A percentile compares a stretch with the other conserved stretches of the same genome.
Evolutionary conservation across 2,113 vertebrate genomes (phyloP).

Genomic region (Tenebrosternarchus preto): DNA sequence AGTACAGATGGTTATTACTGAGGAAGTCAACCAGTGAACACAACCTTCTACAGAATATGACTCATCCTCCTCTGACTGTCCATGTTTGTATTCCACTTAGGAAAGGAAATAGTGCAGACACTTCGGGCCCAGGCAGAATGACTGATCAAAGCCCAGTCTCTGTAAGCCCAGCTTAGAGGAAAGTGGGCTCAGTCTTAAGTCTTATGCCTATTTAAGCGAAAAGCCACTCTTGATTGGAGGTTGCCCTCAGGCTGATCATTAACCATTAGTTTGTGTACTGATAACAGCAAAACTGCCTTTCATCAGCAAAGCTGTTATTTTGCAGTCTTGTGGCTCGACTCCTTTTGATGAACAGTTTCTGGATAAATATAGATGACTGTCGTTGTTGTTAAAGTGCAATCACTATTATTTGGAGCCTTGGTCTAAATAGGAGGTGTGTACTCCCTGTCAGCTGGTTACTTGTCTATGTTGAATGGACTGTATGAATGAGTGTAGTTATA

Average conservation of each 20-base stretch:
- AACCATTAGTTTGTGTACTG: conserved; percentile 1
- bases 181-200: background rate
- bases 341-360: conserved; percentile 27
- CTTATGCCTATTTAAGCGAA: background rate
- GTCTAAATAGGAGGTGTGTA: conserved; percentile 17
- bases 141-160: background rate
- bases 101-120: conserved; percentile 16
- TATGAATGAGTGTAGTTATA: no score
- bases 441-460: conserved; percentile 3
- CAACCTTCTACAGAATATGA: background rate
- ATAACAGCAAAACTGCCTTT: background rate
- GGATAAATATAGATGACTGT: conserved; percentile 15
- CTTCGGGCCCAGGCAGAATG: background rate
- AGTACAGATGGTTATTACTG: conserved; percentile 18
- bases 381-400: conserved; percentile 8
- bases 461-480: background rate
- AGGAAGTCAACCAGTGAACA: background rate
- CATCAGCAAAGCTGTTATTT: conserved; percentile 17
- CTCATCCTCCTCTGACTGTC: conserved; percentile 11
- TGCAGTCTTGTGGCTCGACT: background rate
- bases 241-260: conserved; percentile 9
- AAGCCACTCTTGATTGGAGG: conserved; percentile 1
- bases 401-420: conserved; percentile 24
- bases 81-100: background rate
- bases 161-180: background rate